phyloP scores from a whole-genome alignment of 2,888 invertebrate species.

The Cataglyphis cursor region DNA sequence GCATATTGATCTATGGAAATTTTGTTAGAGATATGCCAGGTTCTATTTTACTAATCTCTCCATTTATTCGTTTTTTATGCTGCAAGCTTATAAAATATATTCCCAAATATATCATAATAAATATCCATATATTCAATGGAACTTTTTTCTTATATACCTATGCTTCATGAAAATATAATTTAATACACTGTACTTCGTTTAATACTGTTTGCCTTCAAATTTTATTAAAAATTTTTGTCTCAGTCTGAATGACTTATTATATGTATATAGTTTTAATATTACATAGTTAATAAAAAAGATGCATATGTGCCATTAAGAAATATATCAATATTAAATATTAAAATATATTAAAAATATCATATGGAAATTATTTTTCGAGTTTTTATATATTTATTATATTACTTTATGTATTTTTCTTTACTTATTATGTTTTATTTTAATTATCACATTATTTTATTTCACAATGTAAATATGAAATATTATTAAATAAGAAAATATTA shows the following conservation, averaged over 20 bases:
- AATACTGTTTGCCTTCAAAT: slow-evolving; percentile 67
- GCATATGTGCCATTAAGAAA: slow-evolving; percentile 41
- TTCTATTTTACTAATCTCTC: slow-evolving; percentile 41
- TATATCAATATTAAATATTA: slow-evolving; percentile 48
- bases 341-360: slow-evolving; percentile 47
- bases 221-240: slow-evolving; percentile 41
- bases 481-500: slow-evolving; percentile 12
- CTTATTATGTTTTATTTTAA: not conserved
- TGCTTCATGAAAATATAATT: slow-evolving; percentile 57
- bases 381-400: not conserved
- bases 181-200: slow-evolving; percentile 70
- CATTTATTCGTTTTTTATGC: slow-evolving; percentile 47
- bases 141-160: slow-evolving; percentile 46
- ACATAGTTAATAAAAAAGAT: slow-evolving; percentile 19
- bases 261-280: not conserved
- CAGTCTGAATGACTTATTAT: slow-evolving; percentile 27
- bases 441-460: not conserved
- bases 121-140: slow-evolving; percentile 51
- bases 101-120: slow-evolving; percentile 43
- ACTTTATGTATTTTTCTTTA: not conserved
- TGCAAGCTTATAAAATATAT: slow-evolving; percentile 66
- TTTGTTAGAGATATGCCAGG: slow-evolving; percentile 68
- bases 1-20: slow-evolving; percentile 54
- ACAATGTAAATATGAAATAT: not conserved
- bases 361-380: not conserved